phyloP scores from a whole-genome alignment of 2,888 invertebrate species.

The Amiota mariae region DNA sequence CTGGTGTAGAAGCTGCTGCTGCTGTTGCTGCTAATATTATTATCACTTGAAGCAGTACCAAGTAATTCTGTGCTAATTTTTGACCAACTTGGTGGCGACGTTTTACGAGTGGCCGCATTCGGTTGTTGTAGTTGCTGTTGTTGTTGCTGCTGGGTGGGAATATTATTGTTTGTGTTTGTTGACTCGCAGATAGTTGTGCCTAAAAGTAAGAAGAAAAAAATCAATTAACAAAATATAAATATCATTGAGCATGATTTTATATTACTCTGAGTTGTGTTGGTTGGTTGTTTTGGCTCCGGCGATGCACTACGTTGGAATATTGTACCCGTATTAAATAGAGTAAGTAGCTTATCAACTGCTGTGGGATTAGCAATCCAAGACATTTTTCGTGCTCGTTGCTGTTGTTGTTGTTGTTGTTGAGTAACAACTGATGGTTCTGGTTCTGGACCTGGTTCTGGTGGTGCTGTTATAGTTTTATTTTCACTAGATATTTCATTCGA shows the following conservation, averaged over 20 bases:
- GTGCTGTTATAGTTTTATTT: background rate
- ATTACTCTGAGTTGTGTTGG: background rate
- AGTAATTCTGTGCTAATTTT: slow-evolving; percentile 55
- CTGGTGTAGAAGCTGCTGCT: slow-evolving; percentile 22
- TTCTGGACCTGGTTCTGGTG: background rate
- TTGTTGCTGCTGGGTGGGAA: slow-evolving; percentile 32
- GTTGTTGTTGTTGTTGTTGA: slow-evolving; percentile 62
- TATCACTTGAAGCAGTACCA: slow-evolving; percentile 43
- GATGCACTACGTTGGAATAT: slow-evolving; percentile 76
- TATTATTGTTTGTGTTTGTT: slow-evolving; percentile 22
- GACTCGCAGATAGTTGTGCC: slow-evolving; percentile 6
- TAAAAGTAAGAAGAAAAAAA: background rate
- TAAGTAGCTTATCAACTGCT: slow-evolving; percentile 79
- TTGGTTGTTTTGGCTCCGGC: slow-evolving; percentile 54
- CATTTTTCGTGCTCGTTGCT: slow-evolving; percentile 76
- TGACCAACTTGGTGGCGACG: slow-evolving; percentile 54
- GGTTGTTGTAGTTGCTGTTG: slow-evolving; percentile 37
- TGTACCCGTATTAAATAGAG: slow-evolving; percentile 79
- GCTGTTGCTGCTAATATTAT: slow-evolving; percentile 44
- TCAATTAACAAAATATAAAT: background rate
- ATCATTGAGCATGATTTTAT: background rate
- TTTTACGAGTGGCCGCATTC: slow-evolving; percentile 48
- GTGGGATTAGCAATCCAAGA: slow-evolving; percentile 79
- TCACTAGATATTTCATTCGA: slow-evolving; percentile 1
- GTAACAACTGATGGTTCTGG: background rate